Conservation (phyloP, 2,113 vertebrate genomes). For the Myiopsitta monachus region DNA sequence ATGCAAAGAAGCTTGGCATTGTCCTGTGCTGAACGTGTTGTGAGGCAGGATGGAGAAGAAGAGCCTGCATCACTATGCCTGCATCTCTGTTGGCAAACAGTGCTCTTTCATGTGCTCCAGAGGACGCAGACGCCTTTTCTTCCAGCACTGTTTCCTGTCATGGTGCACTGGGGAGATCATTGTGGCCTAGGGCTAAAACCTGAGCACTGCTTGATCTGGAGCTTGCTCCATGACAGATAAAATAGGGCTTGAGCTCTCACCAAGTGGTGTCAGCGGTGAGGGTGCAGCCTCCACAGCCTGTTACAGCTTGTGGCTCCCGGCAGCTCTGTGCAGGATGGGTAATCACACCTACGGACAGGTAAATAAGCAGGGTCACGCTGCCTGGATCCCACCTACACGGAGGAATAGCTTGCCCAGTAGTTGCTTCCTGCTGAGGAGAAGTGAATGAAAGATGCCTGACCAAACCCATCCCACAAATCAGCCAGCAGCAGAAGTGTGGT, state of each 20-base stretch:
- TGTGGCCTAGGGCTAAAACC: not conserved
- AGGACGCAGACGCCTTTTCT: not conserved
- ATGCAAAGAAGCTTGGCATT: not conserved
- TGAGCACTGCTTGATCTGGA: not conserved
- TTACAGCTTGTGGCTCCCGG: not conserved
- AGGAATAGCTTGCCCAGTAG: not conserved
- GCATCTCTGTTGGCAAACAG: not conserved
- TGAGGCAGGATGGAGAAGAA: not conserved
- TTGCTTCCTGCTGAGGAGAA: not conserved
- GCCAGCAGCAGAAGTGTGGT: not conserved
- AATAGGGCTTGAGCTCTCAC: conserved; percentile 8
- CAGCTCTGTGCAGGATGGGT: not conserved
- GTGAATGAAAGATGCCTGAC: not conserved
- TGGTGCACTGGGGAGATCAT: not conserved
- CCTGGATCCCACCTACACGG: not conserved
- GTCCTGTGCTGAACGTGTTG: not conserved
- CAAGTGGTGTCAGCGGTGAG: not conserved
- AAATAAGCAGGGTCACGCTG: not conserved
- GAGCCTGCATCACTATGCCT: not conserved
- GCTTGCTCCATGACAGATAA: not conserved
- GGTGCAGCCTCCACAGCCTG: conserved; percentile 9
- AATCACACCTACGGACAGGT: not conserved
- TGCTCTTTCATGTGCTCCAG: not conserved
- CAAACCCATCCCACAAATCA: not conserved
- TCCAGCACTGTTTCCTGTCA: not conserved